Base-by-base conservation (phyloP, 2,888 invertebrate species). In the Zygogramma bicolorata region DNA sequence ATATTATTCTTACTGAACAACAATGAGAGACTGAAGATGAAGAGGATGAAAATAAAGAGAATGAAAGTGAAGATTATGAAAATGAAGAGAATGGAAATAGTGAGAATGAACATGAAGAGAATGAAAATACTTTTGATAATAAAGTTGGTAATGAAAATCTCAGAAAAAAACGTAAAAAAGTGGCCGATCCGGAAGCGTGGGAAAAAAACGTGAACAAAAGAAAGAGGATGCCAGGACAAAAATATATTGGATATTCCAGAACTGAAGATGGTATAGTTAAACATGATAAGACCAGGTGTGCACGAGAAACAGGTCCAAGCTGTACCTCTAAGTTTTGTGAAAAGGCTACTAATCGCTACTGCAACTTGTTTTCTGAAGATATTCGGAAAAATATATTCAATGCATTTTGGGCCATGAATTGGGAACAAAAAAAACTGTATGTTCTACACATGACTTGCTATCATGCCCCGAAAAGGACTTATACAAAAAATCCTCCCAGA, bases 391-490 rank as follows among this genome's bases (percentile, higher is more conserved):
- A 42, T 42, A 42, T 42, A 42, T 42, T 42, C 42, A n/a, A 42
- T 42, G n/a, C 3, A 42, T 42, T 42, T 42, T 42, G 42, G 18
- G 18, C 42, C 42, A 42, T 42, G 42, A 42, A 42, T 42, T 42
- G 42, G 42, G 42, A 58, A 10, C 42, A 42, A 18, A 42, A 15
- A 42, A 42, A 42, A 42, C 42, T 42, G 42, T 42, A 42, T 42
- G 42, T 42, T 42, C 42, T 42, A 42, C 42, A 42, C 42, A 42
- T 42, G 42, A 42, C 42, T 42, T 42, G n/a, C n/a, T 42, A 42
- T 42, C 42, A 42, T 42, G 3, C 42, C 42, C 42, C 42, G 42
- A 42, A 42, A 42, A 42, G 15, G 15, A 42, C 42, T 15, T 42
- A 42, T 42, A 42, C 42, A 42, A 42, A 42, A 42, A 42, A 42